Conservation (phyloP, 2,888 invertebrate genomes). For the Macaria notata region DNA sequence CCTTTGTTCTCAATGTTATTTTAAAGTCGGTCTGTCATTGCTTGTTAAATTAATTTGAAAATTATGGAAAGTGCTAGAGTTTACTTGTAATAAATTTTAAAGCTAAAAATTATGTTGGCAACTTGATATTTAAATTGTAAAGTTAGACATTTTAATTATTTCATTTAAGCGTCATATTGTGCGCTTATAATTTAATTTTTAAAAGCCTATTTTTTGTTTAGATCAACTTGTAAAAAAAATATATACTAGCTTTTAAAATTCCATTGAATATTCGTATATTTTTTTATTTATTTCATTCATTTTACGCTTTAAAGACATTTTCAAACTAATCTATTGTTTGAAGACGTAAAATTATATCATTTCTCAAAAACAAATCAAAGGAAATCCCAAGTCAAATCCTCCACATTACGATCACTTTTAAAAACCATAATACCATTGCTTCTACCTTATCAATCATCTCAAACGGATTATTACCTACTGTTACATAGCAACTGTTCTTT, state of each 20-base stretch:
- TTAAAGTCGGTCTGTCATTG: conserved; percentile 9
- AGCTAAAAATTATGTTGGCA: not conserved
- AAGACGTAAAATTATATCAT: no score
- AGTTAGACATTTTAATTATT: no score
- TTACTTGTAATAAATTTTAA: not conserved
- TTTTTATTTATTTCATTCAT: no score
- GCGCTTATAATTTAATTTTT: not conserved
- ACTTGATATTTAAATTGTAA: no score
- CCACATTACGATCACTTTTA: conserved; percentile 1
- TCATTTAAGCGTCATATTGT: no score
- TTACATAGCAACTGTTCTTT: conserved; percentile 5
- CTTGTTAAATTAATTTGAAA: conserved; percentile 8
- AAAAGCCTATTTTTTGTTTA: not conserved
- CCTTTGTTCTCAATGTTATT: conserved; percentile 7
- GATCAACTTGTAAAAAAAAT: not conserved
- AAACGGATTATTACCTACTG: conserved; percentile 1
- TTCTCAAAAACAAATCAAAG: not conserved
- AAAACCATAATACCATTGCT: conserved; percentile 13
- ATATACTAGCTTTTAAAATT: no score
- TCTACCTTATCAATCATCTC: conserved; percentile 15
- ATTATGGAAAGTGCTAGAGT: conserved; percentile 3
- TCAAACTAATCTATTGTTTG: no score
- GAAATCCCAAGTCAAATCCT: conserved; percentile 4
- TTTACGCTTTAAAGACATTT: no score
- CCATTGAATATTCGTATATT: no score